A percentile compares a stretch with the other conserved stretches of the same genome.
Evolutionary conservation across 2,888 invertebrate species (phyloP).

Genomic region (Lycia hirtaria): DNA sequence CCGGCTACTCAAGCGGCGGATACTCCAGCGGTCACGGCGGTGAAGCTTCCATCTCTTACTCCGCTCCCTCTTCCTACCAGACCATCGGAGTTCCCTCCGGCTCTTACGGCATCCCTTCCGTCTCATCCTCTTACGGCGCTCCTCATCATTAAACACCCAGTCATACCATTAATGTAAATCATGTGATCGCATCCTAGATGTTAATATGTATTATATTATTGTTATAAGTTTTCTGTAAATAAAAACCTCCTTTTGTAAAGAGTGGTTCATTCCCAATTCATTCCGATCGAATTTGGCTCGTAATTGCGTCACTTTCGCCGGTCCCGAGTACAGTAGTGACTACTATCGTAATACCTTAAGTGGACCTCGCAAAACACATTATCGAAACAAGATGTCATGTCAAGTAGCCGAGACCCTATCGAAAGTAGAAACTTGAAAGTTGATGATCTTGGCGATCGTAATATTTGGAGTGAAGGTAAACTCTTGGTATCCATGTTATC

Average conservation of each 20-base stretch:
- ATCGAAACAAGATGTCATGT: slow-evolving; percentile 39
- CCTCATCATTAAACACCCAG: slow-evolving; percentile 75
- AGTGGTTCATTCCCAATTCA: slow-evolving; percentile 36
- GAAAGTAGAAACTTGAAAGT: slow-evolving; percentile 53
- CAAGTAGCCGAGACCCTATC: slow-evolving; percentile 31
- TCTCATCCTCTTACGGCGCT: slow-evolving; percentile 76
- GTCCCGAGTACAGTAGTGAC: slow-evolving; percentile 35
- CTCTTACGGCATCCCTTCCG: slow-evolving; percentile 77
- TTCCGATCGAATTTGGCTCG: slow-evolving; percentile 28
- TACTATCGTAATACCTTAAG: slow-evolving; percentile 53
- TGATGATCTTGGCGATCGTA: slow-evolving; percentile 49
- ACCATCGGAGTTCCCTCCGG: slow-evolving; percentile 79
- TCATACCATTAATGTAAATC: slow-evolving; percentile 77
- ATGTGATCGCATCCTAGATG: slow-evolving; percentile 81
- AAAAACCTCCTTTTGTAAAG: slow-evolving; percentile 69
- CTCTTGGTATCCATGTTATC: slow-evolving; percentile 23
- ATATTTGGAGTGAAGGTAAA: slow-evolving; percentile 38
- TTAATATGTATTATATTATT: slow-evolving; percentile 75
- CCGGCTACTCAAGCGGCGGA: slow-evolving; percentile 58
- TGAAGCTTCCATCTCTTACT: slow-evolving; percentile 60
- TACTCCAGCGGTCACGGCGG: slow-evolving; percentile 55
- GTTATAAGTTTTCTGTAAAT: slow-evolving; percentile 85
- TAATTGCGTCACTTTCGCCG: slow-evolving; percentile 44
- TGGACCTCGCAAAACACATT: slow-evolving; percentile 49
- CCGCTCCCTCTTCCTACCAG: slow-evolving; percentile 61